These are phyloP conservation scores for Polydrusus pterygomalis DNA, from an alignment of 2,888 invertebrate genomes.

Conservation along the genomic window DNA sequence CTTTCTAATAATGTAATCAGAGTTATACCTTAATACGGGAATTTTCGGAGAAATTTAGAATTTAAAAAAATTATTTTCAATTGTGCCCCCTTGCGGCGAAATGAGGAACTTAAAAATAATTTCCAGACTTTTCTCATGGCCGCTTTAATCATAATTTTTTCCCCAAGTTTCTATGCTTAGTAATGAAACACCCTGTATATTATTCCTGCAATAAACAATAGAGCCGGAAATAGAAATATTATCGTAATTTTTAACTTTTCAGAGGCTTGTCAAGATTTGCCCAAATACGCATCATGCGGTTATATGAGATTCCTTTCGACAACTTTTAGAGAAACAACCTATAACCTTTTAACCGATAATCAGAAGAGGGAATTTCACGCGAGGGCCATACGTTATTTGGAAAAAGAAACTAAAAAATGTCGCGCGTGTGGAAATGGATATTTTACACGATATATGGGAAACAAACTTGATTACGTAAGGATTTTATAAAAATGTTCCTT, in stretches of 20 bases:
- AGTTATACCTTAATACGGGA: no score
- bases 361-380: slow-evolving; percentile 79
- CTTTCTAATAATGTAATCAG: no score
- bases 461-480: slow-evolving; percentile 65
- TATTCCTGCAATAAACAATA: no score
- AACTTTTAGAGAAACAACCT: slow-evolving; percentile 77
- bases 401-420: slow-evolving; percentile 76
- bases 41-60: no score
- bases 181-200: no score
- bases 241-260: slow-evolving; percentile 53
- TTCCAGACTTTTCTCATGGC: no score
- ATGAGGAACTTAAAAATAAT: no score
- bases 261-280: slow-evolving; percentile 75
- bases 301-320: slow-evolving; percentile 77
- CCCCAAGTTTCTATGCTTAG: no score
- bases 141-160: no score
- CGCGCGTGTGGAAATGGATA: slow-evolving; percentile 75
- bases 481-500: background rate
- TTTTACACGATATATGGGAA: slow-evolving; percentile 73
- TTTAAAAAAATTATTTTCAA: no score
- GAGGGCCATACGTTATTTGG: slow-evolving; percentile 76
- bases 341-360: slow-evolving; percentile 77
- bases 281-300: slow-evolving; percentile 78
- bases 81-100: no score
- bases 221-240: no score